Conservation (phyloP, 1,140 invertebrate species). For the Diprion similis region DNA sequence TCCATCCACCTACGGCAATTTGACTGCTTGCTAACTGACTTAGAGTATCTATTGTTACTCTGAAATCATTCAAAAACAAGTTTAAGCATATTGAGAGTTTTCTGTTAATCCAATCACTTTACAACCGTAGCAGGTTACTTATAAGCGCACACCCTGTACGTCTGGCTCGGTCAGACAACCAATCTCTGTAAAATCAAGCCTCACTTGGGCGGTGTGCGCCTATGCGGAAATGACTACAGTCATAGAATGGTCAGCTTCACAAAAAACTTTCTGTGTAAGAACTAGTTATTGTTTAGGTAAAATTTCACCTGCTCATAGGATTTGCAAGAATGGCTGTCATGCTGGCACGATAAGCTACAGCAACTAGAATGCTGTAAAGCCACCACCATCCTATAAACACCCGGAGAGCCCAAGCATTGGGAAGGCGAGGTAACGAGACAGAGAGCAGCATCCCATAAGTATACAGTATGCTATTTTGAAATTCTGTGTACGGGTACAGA, state of each 20-base stretch:
- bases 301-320: conserved; percentile 69
- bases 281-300: conserved; percentile 14
- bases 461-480: conserved; percentile 76
- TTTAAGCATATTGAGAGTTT: not conserved
- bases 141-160: not conserved
- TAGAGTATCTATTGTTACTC: conserved; percentile 79
- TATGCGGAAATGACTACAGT: too few relatives aligned
- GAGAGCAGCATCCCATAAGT: conserved; percentile 81
- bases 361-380: conserved; percentile 80
- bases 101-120: conserved; percentile 5
- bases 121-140: not conserved
- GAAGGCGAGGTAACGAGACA: conserved; percentile 77
- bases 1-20: conserved; percentile 73
- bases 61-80: conserved; percentile 39
- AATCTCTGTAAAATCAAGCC: too few relatives aligned
- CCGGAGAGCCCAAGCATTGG: conserved; percentile 77
- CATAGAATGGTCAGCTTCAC: not conserved
- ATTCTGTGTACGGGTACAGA: conserved; percentile 73
- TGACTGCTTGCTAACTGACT: conserved; percentile 70
- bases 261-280: conserved; percentile 24
- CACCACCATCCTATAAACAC: conserved; percentile 85
- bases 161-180: too few relatives aligned
- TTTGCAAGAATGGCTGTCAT: conserved; percentile 84
- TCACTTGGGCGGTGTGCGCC: too few relatives aligned
- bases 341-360: conserved; percentile 79